Evolutionary conservation across 2,888 invertebrate genomes (phyloP), one percentile per base, ranked within the genome.

Genomic region (Hypomecis atomaria): DNA sequence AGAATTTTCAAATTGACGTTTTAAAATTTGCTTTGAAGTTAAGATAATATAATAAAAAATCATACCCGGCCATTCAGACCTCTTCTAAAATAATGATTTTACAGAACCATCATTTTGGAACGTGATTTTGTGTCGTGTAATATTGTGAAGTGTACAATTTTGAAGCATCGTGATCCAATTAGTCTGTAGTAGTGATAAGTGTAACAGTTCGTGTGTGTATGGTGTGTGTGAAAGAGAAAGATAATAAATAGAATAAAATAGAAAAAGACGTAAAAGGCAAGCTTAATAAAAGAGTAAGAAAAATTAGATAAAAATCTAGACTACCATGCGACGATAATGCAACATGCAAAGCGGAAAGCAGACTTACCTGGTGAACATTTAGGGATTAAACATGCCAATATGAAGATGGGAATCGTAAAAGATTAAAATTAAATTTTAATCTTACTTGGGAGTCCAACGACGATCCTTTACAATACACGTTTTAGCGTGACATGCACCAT

Each of bases 401-500:
- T 80, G 77, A 72, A 77, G 78, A 77, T 81, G 81, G 84, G 83
- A 82, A 76, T 75, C 78, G 76, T 78, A 76, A 79, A 83, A 82
- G 78, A 82, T 78, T 80, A 78, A 79, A 81, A 76, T 81, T 78
- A 80, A 81, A 65, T 65, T 86, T 84, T 81, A 85, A 84, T 87
- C 91, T 92, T 90, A 91, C 92, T 91, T 89, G 91, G 85, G 84
- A 84, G 81, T 92, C 92, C 92, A 88, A 90, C 92, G 92, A 92
- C 92, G 92, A 92, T 92, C 92, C 89, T 88, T 85, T 78, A 77
- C 77, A 85, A 90, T 89, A 90, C 89, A 90, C 79, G 73, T 78
- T 77, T 73, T 78, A 75, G 77, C 74, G 67, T 66, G 77, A 80
- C 76, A 78, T 82, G 72, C 78, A 60, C 60, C 57, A 82, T 81